Evolutionary conservation across 92 coral and sea anemone species (phyloP).

Genomic region (Anthopleura xanthogrammica): DNA sequence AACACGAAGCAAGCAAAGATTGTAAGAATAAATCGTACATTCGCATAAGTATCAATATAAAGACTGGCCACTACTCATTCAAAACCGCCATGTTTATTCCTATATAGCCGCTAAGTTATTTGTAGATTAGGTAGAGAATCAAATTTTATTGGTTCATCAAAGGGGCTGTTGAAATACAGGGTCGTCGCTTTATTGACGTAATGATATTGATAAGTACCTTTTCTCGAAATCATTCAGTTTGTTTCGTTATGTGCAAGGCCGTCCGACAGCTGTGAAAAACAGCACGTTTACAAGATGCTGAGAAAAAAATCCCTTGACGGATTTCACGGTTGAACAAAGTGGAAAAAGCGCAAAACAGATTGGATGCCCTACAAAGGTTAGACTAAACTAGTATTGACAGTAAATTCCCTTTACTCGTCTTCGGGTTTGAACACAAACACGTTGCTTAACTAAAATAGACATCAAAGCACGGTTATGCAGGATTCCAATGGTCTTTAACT

Average conservation of each 20-base stretch:
- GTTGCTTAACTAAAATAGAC: background rate
- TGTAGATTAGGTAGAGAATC: background rate
- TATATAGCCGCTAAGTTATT: background rate
- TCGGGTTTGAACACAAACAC: background rate
- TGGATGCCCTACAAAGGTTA: background rate
- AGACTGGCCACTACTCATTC: background rate
- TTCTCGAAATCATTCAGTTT: background rate
- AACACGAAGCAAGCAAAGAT: too few species aligned
- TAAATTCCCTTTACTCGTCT: background rate
- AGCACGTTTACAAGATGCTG: background rate
- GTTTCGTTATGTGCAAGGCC: background rate
- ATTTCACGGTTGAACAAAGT: background rate
- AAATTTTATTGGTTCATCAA: background rate
- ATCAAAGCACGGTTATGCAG: too few species aligned
- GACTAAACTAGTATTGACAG: background rate
- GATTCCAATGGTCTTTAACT: too few species aligned
- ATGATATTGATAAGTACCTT: background rate
- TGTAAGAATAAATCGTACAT: too few species aligned
- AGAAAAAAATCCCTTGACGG: background rate
- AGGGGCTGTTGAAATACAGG: background rate
- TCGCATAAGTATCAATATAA: too few species aligned
- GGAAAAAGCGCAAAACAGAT: background rate
- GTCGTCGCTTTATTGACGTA: constrained; percentile 6
- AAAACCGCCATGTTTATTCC: background rate
- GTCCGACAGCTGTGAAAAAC: background rate